Conservation (phyloP, 2,797 vertebrate species). For the Acanthurus tractus region DNA sequence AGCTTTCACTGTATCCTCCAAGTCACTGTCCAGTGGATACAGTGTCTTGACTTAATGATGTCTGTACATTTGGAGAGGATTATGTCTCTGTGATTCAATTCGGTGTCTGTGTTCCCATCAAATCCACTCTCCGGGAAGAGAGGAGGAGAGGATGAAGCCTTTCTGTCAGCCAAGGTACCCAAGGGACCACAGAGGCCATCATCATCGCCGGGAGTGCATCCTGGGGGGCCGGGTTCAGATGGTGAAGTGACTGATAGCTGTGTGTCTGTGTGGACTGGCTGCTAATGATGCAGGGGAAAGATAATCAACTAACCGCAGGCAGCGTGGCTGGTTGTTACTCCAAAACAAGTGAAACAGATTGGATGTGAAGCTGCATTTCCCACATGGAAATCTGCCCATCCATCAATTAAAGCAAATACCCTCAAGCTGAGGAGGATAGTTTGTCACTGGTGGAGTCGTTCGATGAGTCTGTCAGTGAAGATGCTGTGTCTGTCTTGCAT, state of each 20-base stretch:
- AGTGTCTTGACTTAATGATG: conserved; percentile 53
- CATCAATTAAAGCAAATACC: conserved; percentile 73
- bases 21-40: conserved; percentile 37
- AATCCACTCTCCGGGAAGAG: conserved; percentile 60
- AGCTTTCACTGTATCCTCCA: conserved; percentile 37
- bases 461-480: background rate
- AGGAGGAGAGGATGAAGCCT: conserved; percentile 53
- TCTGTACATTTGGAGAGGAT: conserved; percentile 62
- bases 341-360: conserved; percentile 75
- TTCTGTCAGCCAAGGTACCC: conserved; percentile 54
- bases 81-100: conserved; percentile 77
- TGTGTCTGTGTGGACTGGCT: conserved; percentile 64
- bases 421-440: conserved; percentile 25
- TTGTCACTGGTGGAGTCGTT: conserved; percentile 31
- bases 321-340: conserved; percentile 51
- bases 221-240: conserved; percentile 51
- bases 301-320: conserved; percentile 72
- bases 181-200: conserved; percentile 50
- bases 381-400: conserved; percentile 63
- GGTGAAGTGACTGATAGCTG: conserved; percentile 68
- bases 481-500: conserved; percentile 10
- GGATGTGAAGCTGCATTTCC: conserved; percentile 56
- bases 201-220: conserved; percentile 58
- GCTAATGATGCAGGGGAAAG: conserved; percentile 68
- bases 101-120: conserved; percentile 64